A percentile compares a stretch with the other conserved stretches of the same genome.
phyloP scores from a whole-genome alignment of 2,113 vertebrate genomes.

The Castor canadensis region DNA sequence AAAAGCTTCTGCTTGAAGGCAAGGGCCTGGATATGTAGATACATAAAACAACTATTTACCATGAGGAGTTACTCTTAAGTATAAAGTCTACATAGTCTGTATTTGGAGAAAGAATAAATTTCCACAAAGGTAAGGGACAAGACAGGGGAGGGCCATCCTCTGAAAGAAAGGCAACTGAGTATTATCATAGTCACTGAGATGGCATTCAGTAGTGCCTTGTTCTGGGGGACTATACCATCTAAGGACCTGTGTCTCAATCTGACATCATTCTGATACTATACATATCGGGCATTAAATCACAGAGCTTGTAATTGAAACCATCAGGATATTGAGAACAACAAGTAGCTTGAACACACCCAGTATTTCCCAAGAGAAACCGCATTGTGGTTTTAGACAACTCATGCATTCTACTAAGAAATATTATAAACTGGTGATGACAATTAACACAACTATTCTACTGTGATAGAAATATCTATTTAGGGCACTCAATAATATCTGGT shows the following conservation, averaged over 20 bases:
- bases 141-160: neutral
- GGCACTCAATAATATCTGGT: neutral
- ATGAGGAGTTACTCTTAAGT: neutral
- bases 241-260: neutral
- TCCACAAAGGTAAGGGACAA: neutral
- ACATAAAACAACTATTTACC: neutral
- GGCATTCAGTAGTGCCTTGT: neutral
- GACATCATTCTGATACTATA: neutral
- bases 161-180: neutral
- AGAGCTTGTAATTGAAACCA: neutral
- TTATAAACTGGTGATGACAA: neutral
- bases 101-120: neutral
- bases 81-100: fast-evolving
- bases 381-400: neutral
- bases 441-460: neutral
- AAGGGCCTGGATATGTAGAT: neutral
- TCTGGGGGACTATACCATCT: neutral
- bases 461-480: neutral
- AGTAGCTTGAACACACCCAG: neutral
- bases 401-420: neutral
- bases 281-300: neutral
- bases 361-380: neutral
- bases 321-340: neutral
- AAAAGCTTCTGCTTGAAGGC: neutral
- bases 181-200: too few relatives aligned